Conservation (phyloP, 2,797 vertebrate species). For the Hozukius guyotensis region DNA sequence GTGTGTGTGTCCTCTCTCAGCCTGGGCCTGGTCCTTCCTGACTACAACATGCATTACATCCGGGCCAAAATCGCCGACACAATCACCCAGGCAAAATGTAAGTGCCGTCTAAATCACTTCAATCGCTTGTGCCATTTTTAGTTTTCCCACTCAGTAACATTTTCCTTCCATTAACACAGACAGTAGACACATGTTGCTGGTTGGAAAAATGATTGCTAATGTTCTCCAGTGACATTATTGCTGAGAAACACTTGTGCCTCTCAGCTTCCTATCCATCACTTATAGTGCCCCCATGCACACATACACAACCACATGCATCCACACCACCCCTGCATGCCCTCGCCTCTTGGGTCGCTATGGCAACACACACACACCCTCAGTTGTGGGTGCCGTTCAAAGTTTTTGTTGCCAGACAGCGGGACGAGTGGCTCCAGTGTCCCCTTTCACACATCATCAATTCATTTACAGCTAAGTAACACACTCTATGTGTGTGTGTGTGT, state of each 20-base stretch:
- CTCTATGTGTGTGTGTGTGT: background rate
- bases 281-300: background rate
- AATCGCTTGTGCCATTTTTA: background rate
- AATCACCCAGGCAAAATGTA: constrained; percentile 95
- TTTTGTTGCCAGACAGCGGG: constrained; percentile 53
- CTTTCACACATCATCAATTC: constrained; percentile 59
- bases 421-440: constrained; percentile 54
- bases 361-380: constrained; percentile 32
- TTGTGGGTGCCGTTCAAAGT: constrained; percentile 66
- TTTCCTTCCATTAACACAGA: constrained; percentile 18
- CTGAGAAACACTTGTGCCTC: constrained; percentile 24
- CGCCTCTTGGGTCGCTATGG: constrained; percentile 27
- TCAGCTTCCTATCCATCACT: constrained; percentile 56
- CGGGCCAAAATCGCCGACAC: constrained; percentile 91
- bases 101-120: constrained; percentile 74
- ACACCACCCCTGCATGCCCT: constrained; percentile 6
- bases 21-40: constrained; percentile 94
- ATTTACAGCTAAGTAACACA: constrained; percentile 14
- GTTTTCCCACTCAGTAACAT: constrained; percentile 18
- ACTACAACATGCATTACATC: constrained; percentile 96
- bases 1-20: constrained; percentile 77
- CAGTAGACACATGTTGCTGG: constrained; percentile 16
- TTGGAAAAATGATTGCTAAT: constrained; percentile 29
- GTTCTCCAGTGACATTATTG: constrained; percentile 16
- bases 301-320: constrained; percentile 1